Base-by-base conservation (phyloP, 2,113 vertebrate species). In the Phocoena phocoena region DNA sequence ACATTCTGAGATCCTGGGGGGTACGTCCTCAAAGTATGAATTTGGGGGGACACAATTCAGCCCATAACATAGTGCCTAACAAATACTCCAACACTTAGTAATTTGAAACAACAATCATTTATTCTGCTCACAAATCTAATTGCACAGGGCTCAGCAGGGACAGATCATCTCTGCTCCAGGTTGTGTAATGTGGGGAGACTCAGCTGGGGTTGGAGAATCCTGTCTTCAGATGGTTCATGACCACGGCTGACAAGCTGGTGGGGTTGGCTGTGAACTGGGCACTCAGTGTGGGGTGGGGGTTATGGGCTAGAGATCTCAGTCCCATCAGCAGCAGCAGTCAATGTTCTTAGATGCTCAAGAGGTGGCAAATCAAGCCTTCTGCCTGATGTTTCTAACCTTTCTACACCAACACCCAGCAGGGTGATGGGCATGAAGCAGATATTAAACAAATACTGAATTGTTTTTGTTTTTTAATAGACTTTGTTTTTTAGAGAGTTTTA, bases 181-280 rank as follows among this genome's bases (percentile, higher is more conserved):
- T 7, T 73, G 12, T 17, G 0, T 4, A 12, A 67, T 5, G 1
- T 53, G 67, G 21, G 26, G 13, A 55, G n/a, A 31, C 3, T 33
- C 7, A 26, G 17, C 6, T 18, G 31, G 36, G 33, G 7, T 6
- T 3, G 8, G 38, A 38, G 8, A 68, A 21, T 28, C n/a, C 50
- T 63, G 17, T 3, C n/a, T 36, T 55, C 55, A 9, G 33, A 14
- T 41, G 74, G 47, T 8, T 60, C 0, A 14, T 3, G 9, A 14
- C 8, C 18, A 17, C 0, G 1, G 23, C 58, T 53, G 41, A 33
- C 23, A 26, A 60, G 60, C 9, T 21, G 15, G 1, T 6, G 9
- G 2, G 36, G 8, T 0, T 77, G 84, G 62, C 8, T 47, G 28
- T 31, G 15, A 20, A 26, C 3, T 15, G 21, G 47, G 26, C 6